Evolutionary conservation across 2,113 vertebrate genomes (phyloP).

Genomic region (Craseonycteris thonglongyai): DNA sequence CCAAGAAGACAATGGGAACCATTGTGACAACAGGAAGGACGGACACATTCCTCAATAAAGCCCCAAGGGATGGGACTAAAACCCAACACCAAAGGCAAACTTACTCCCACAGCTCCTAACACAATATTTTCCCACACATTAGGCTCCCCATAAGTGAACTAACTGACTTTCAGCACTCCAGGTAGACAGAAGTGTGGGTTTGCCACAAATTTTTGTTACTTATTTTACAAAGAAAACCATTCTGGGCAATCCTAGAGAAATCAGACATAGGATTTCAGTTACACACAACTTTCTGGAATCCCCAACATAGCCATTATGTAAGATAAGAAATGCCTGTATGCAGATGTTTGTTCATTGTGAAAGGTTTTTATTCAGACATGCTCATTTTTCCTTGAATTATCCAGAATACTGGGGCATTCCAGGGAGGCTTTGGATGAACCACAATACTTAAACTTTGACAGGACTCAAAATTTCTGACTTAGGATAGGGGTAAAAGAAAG

Average conservation of each 20-base stretch:
- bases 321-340: constrained; percentile 19
- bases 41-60: neutral
- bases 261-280: constrained; percentile 4
- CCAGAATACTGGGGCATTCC: neutral
- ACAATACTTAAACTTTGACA: neutral
- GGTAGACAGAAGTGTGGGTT: neutral
- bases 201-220: neutral
- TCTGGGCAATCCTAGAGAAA: neutral
- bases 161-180: neutral
- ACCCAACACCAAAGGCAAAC: neutral
- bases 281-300: constrained; percentile 9
- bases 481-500: neutral
- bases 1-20: neutral
- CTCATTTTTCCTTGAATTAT: neutral
- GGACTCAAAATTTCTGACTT: neutral
- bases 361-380: neutral
- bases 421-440: neutral
- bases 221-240: neutral
- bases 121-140: neutral
- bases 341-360: constrained; percentile 21
- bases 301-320: neutral
- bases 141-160: neutral
- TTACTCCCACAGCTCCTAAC: neutral
- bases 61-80: neutral
- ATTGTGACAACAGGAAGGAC: neutral